Conservation (phyloP, 92 coral and sea anemone genomes). For the Phenganax stokvisi region DNA sequence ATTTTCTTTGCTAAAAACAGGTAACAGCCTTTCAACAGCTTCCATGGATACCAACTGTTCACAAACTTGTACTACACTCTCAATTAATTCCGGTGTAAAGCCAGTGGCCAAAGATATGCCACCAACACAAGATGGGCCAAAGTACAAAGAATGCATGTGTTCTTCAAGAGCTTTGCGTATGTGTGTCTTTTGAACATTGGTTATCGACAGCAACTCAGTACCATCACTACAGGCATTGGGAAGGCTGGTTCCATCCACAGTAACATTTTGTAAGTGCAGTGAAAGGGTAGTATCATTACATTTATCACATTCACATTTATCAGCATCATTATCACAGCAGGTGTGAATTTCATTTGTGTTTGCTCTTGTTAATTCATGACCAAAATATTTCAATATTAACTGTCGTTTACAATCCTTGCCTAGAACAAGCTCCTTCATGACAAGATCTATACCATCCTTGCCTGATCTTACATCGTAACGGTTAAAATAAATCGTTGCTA, state of each 20-base stretch:
- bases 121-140: neutral
- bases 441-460: constrained; percentile 33
- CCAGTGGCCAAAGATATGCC: neutral
- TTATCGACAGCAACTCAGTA: neutral
- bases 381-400: constrained; percentile 47
- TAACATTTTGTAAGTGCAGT: neutral
- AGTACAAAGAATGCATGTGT: neutral
- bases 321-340: constrained; percentile 51
- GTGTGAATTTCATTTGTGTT: constrained; percentile 24
- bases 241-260: neutral
- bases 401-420: constrained; percentile 45
- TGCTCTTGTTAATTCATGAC: constrained; percentile 21
- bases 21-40: neutral
- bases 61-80: neutral
- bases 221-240: neutral
- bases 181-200: neutral
- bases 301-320: constrained; percentile 43
- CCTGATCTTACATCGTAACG: constrained; percentile 44
- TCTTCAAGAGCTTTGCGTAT: neutral
- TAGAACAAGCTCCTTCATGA: constrained; percentile 41
- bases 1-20: constrained; percentile 47
- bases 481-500: constrained; percentile 45
- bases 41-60: neutral
- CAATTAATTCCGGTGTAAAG: neutral
- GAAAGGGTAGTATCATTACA: constrained; percentile 17